Base-by-base conservation (phyloP, 2,797 vertebrate genomes). In the Aulostomus chinensis region DNA sequence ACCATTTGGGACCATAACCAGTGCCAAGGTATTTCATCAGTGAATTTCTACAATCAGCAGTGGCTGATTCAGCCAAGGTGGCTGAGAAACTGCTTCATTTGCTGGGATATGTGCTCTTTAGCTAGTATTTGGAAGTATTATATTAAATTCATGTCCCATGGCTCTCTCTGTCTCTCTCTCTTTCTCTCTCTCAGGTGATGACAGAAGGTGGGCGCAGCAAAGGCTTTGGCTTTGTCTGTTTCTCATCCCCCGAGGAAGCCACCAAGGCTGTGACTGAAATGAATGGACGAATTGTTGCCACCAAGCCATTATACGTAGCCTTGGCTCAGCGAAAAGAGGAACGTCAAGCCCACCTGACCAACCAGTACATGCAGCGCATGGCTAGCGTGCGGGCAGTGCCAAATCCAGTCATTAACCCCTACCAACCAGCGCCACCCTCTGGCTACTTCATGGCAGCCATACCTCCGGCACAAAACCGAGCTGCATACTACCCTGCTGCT, bases 291-390 rank as follows among this genome's bases (percentile, higher is more conserved):
- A 98, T 98, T 42, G 95, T 98, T 39, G 95, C 95, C 83, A 97
- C 96, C 48, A 98, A 99, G 85, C 96, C 96, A 1, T 63, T 98
- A 17, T 99, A 98, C 11, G 96, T 98, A 73, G 96, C 96, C 53
- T 87, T 98, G 87, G 96, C 96, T 20, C 96, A 98, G 76, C 91
- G 96, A 50, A 98, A 99, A 58, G 95, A 98, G 76, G 97, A 99
- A 78, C 94, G 96, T 4, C 96, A 98, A 53, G 96, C 96, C 37
- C 95, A 98, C 69, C 93, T 99, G 70, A 98, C 95, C 76, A 97
- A 96, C 87, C 95, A 98, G 87, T 97, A 98, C 71, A 98, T 98
- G 94, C 96, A 98, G 90, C 94, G 96, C 58, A 96, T 98, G 95
- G 95, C 94, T 31, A 97, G 89, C 48, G 94, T 97, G 3, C 93